Evolutionary conservation across 2,113 vertebrate genomes (phyloP).

Genomic region (Halcyon senegalensis): DNA sequence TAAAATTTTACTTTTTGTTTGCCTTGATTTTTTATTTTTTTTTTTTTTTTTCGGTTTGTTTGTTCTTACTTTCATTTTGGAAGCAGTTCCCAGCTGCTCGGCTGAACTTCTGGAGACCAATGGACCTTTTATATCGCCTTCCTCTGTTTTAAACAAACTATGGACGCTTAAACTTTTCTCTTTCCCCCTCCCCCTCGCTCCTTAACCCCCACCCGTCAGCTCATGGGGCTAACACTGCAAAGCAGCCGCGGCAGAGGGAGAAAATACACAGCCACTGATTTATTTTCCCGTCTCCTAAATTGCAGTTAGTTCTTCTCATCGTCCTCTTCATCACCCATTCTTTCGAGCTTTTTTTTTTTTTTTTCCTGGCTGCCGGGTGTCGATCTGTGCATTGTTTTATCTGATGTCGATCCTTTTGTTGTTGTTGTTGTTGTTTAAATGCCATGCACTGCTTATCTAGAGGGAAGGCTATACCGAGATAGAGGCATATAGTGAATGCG

Average conservation of each 20-base stretch:
- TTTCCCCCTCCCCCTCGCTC: conserved; percentile 30
- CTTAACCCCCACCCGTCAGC: conserved; percentile 28
- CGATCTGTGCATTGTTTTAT: conserved; percentile 25
- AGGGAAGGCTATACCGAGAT: conserved; percentile 49
- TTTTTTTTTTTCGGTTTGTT: background rate
- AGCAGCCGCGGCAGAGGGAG: conserved; percentile 23
- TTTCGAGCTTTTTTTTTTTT: background rate
- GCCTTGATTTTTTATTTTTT: background rate
- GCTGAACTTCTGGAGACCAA: conserved; percentile 63
- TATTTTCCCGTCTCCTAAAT: conserved; percentile 12
- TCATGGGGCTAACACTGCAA: conserved; percentile 42
- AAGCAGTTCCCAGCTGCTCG: conserved; percentile 40
- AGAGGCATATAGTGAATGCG: conserved; percentile 43
- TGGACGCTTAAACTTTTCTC: conserved; percentile 47
- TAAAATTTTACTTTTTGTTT: conserved; percentile 53
- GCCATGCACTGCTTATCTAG: conserved; percentile 33
- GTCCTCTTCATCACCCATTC: background rate
- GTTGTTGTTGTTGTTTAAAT: conserved; percentile 39
- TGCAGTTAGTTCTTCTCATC: background rate
- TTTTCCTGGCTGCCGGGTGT: background rate
- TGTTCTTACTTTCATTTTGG: conserved; percentile 56
- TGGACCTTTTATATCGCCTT: conserved; percentile 45
- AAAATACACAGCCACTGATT: background rate
- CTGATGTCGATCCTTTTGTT: conserved; percentile 34
- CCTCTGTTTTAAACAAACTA: conserved; percentile 53